Conservation (phyloP, 1,140 invertebrate genomes). For the Ylistrum balloti region DNA sequence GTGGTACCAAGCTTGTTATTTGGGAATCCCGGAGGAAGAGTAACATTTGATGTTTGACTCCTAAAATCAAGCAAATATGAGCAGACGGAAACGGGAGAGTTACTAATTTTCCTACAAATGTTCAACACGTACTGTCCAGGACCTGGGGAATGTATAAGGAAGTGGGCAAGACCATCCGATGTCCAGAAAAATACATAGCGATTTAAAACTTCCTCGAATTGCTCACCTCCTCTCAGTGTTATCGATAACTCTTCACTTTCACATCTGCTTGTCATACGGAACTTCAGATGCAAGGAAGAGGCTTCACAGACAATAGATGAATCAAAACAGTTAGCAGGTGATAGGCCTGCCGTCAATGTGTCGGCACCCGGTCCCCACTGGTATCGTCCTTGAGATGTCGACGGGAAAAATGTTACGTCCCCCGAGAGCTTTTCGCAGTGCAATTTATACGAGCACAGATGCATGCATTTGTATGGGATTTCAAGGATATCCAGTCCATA, state of each 20-base stretch:
- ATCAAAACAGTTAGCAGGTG: background rate
- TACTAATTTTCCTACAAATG: background rate
- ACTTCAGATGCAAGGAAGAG: background rate
- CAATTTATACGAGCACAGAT: background rate
- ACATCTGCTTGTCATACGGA: background rate
- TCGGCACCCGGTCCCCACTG: constrained; percentile 12
- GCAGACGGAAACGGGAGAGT: background rate
- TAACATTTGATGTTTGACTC: background rate
- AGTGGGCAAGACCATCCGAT: background rate
- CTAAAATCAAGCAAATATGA: background rate
- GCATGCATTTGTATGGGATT: background rate
- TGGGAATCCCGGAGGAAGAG: background rate
- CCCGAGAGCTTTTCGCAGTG: background rate
- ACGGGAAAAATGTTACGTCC: background rate
- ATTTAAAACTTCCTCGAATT: background rate
- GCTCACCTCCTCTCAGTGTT: background rate
- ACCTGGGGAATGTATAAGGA: constrained; percentile 6
- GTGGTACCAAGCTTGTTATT: background rate
- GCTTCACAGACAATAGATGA: background rate
- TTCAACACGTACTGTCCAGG: background rate
- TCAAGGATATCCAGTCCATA: background rate
- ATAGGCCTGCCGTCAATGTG: background rate
- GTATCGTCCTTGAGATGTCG: background rate
- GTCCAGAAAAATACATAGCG: background rate
- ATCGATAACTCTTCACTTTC: background rate